Evolutionary conservation across 2,113 vertebrate species (phyloP), one percentile per base, ranked within the genome.

Genomic region (Dolichallabes microphthalmus): DNA sequence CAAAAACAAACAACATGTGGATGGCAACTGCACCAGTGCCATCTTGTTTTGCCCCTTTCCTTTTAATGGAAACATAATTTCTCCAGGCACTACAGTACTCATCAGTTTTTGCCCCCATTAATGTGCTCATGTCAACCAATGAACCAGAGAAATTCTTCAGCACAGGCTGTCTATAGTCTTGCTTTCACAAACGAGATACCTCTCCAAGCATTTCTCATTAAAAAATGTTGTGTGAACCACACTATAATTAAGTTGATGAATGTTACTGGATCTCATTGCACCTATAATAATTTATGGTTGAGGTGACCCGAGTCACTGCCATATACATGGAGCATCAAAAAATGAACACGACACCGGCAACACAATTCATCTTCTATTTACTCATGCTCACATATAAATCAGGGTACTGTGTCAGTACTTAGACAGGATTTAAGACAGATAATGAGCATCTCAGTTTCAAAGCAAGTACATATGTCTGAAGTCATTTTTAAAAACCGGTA

Each of bases 231-330:
- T 85, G 88, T 90, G 89, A 87, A 88, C 86, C 68, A 55, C 89
- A 91, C 87, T 91, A 92, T 94, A 95, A 95, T 95, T 95, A 95
- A 92, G 91, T 81, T 94, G 94, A 95, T 92, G 87, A 94, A 95
- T 94, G 91, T 74, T 81, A 50, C 87, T 89, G 91, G 89, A 90
- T 89, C 77, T 22, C 52, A 84, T 91, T 87, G 83, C 22, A 35
- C 90, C 89, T 89, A 82, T 61, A 55, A 84, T 88, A 88, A 93
- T 95, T 94, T 94, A 94, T 88, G 77, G 90, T 82, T 68, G 83
- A 17, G 4, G 85, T 92, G 91, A 94, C 91, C 92, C 87, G 57
- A 90, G 88, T 89, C 90, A 85, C 78, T 53, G 74, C 76, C 82
- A 78, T 83, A 88, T 86, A 87, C 91, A 92, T 90, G 91, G 90